Percentiles rank a stretch among this genome's conserved stretches.
Conservation (phyloP, 2,797 vertebrate genomes). For the Danio tinwini region DNA sequence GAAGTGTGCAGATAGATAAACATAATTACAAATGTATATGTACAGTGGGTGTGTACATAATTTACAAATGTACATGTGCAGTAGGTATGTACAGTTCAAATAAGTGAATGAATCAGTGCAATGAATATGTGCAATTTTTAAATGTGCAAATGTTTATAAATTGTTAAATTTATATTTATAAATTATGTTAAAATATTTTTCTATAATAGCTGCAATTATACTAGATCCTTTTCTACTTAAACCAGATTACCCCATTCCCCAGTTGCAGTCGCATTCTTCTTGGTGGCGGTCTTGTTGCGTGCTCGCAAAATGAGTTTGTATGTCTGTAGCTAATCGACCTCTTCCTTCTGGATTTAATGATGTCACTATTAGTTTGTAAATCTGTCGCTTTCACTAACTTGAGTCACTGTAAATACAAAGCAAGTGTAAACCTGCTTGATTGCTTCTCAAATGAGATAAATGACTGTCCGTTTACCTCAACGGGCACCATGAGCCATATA, state of each 20-base stretch:
- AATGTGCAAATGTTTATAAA: too few relatives aligned
- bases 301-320: background rate
- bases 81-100: too few relatives aligned
- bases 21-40: too few relatives aligned
- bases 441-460: background rate
- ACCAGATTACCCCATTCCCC: background rate
- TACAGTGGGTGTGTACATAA: too few relatives aligned
- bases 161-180: too few relatives aligned
- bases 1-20: too few relatives aligned
- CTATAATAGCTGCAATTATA: constrained; percentile 7
- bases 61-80: too few relatives aligned
- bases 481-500: background rate
- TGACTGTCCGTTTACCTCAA: background rate
- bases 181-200: background rate
- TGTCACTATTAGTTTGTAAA: background rate
- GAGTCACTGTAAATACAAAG: background rate
- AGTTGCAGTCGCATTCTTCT: background rate
- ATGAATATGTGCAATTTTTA: too few relatives aligned
- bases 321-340: background rate
- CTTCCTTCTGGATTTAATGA: constrained; percentile 1
- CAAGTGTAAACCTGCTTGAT: constrained; percentile 4
- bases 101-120: too few relatives aligned
- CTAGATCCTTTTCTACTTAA: background rate
- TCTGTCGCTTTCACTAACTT: background rate
- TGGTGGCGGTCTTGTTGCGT: background rate